These are phyloP conservation scores for Teleogryllus occipitalis DNA, from an alignment of 1,140 invertebrate genomes.

Conservation along the genomic window DNA sequence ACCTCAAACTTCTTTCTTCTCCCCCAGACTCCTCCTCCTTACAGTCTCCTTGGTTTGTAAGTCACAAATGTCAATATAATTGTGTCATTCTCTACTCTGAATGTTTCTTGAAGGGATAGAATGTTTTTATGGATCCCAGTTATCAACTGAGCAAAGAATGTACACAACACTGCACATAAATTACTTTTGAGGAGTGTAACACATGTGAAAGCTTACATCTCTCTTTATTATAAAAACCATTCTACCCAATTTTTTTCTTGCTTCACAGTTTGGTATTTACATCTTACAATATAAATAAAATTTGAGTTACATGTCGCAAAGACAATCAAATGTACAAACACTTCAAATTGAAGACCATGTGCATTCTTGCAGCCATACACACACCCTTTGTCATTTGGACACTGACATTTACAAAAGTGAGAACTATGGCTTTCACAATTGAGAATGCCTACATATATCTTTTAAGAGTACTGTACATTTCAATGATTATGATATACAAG, in stretches of 20 bases:
- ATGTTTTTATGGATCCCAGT: no score
- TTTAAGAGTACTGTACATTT: background rate
- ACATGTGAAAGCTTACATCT: background rate
- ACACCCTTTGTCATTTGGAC: background rate
- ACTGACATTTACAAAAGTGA: background rate
- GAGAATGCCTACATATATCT: background rate
- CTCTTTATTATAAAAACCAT: slow-evolving; percentile 1
- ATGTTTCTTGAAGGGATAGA: no score
- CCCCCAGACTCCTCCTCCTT: no score
- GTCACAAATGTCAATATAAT: no score
- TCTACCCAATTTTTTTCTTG: background rate
- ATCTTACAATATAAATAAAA: background rate
- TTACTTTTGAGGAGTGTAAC: background rate
- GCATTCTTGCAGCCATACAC: background rate
- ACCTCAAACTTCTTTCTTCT: no score
- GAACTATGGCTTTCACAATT: background rate
- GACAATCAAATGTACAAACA: slow-evolving; percentile 1
- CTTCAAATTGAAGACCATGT: background rate
- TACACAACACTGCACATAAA: background rate
- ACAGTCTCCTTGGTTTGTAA: no score
- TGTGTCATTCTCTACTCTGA: no score
- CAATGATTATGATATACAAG: slow-evolving; percentile 5
- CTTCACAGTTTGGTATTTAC: background rate
- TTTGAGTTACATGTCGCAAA: background rate
- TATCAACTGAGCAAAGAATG: no score